phyloP scores from a whole-genome alignment of 1,140 invertebrate genomes.

The Drosophila yakuba region DNA sequence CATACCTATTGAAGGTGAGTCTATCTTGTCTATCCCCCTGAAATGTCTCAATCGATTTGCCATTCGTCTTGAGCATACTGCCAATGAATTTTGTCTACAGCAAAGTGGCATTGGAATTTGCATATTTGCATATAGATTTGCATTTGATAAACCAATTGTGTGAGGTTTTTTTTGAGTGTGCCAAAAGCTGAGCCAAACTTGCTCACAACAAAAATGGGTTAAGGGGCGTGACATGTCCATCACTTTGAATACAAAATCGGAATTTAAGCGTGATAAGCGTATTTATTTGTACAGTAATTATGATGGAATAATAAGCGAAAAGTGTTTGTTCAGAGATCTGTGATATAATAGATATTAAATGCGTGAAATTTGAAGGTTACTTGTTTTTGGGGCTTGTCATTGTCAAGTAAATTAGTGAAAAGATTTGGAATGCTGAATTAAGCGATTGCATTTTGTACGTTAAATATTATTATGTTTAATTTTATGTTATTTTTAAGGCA shows the following conservation, averaged over 20 bases:
- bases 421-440: neutral
- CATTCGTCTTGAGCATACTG: slow-evolving; percentile 12
- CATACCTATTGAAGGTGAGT: slow-evolving; percentile 96
- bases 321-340: slow-evolving; percentile 9
- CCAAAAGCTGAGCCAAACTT: slow-evolving; percentile 3
- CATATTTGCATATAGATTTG: slow-evolving; percentile 74
- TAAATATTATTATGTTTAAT: neutral
- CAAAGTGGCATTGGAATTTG: slow-evolving; percentile 65
- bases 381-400: neutral
- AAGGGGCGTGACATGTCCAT: slow-evolving; percentile 39
- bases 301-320: slow-evolving; percentile 22
- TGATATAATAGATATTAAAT: slow-evolving; percentile 7
- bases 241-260: slow-evolving; percentile 29
- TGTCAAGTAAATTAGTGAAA: neutral
- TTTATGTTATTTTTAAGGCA: neutral
- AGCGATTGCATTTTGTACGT: neutral
- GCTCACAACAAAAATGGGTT: slow-evolving; percentile 21
- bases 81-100: slow-evolving; percentile 53
- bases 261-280: slow-evolving; percentile 47
- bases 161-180: slow-evolving; percentile 17
- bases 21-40: slow-evolving; percentile 25
- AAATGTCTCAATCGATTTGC: slow-evolving; percentile 50
- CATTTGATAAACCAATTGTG: slow-evolving; percentile 52
- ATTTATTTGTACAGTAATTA: slow-evolving; percentile 41
- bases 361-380: slow-evolving; percentile 28